Percentiles rank a stretch among this genome's conserved stretches.
These are phyloP conservation scores for Luidia sarsii DNA, from an alignment of 53 echinoderm and acorn worm species.

Conservation along the genomic window DNA sequence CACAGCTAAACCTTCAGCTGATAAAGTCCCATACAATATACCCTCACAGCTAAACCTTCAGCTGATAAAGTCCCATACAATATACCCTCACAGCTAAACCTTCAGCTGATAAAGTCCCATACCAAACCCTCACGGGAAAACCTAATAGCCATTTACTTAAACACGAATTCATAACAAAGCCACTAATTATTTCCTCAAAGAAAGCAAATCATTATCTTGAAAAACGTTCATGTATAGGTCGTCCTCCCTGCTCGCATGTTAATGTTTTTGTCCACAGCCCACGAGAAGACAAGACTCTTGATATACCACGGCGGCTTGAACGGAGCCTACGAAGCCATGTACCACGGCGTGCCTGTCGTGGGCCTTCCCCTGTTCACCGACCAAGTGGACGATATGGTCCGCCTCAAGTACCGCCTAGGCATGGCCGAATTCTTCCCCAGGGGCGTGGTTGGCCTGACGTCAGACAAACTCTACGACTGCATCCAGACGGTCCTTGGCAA, in stretches of 20 bases:
- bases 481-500: conserved; percentile 17
- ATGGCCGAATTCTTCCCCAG: conserved; percentile 38
- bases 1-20: no score
- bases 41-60: no score
- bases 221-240: neutral
- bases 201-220: neutral
- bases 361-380: conserved; percentile 43
- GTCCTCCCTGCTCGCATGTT: neutral
- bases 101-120: neutral
- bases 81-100: no score
- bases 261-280: neutral
- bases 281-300: conserved; percentile 40
- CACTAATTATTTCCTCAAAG: neutral
- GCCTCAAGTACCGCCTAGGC: conserved; percentile 31
- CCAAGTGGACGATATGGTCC: conserved; percentile 35
- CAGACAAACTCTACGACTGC: conserved; percentile 27
- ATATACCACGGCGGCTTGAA: conserved; percentile 51
- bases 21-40: no score
- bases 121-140: neutral
- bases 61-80: neutral
- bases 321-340: conserved; percentile 54
- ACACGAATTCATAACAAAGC: neutral
- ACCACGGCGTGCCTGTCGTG: conserved; percentile 36
- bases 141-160: neutral
- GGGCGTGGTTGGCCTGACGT: conserved; percentile 24